Percentiles rank a stretch among this genome's conserved stretches.
Evolutionary conservation across 2,888 invertebrate species (phyloP).

Genomic region (Rapana venosa): DNA sequence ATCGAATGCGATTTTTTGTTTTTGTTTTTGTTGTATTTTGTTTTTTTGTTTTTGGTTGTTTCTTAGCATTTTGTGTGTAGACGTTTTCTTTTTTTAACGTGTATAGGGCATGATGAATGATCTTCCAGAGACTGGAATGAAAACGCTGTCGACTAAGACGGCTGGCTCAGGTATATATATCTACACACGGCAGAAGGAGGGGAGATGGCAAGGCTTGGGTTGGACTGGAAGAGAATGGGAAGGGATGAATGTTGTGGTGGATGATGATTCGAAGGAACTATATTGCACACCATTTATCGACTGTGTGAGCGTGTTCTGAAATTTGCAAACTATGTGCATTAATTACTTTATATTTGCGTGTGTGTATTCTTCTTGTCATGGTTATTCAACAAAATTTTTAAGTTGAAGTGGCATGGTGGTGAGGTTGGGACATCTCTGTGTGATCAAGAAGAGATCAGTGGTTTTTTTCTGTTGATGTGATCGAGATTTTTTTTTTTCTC

Average conservation of each 20-base stretch:
- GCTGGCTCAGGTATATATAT: conserved; percentile 14
- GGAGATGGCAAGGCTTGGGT: neutral
- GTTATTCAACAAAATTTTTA: no score
- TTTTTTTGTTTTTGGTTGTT: neutral
- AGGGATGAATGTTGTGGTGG: neutral
- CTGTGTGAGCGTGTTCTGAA: neutral
- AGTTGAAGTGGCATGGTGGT: no score
- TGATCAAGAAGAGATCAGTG: neutral
- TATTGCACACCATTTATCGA: neutral
- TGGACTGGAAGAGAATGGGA: neutral
- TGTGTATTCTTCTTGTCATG: no score
- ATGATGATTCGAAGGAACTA: neutral
- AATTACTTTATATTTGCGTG: no score
- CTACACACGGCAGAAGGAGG: neutral
- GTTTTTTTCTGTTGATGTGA: neutral
- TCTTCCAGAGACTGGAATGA: conserved; percentile 13
- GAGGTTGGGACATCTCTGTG: no score
- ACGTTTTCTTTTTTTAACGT: neutral
- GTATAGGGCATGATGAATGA: conserved; percentile 23
- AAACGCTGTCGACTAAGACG: neutral
- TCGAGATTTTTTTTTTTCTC: neutral
- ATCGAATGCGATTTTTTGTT: neutral
- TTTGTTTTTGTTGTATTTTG: neutral
- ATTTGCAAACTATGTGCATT: no score
- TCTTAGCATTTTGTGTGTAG: neutral